Base-by-base conservation (phyloP, 2,797 vertebrate genomes). In the Acanthis flammea region DNA sequence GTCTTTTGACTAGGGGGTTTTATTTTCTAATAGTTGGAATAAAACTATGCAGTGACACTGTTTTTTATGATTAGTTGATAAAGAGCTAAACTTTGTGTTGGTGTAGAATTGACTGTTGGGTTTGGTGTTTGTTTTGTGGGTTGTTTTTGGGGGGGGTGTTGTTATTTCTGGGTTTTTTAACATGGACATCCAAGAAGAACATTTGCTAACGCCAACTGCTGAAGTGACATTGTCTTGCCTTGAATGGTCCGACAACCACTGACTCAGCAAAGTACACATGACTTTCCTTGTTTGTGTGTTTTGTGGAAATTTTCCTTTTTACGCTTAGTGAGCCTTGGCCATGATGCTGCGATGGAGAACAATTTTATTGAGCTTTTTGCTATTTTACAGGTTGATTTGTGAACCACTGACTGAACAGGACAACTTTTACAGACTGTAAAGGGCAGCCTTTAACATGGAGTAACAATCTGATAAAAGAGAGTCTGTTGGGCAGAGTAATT, bases 381-480 rank as follows among this genome's bases (percentile, higher is more conserved):
- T 37, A 31, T 88, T 95, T 96, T 88, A 73, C 62, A 62, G 39
- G 60, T 96, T 95, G 86, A 75, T 92, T 81, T 93, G 73, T 86
- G 76, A 95, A 62, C 60, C 71, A 78, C 80, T 92, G 86, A 70
- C 70, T 94, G 93, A 92, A 73, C 47, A 88, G 86, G 92, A 78
- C 62, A 80, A 75, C 54, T 86, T 92, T 88, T 94, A 84, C 66
- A 94, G 90, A 78, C 73, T 77, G 25, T 90, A 78, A 95, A 95
- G 71, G 51, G 53, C 62, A 88, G 62, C 71, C 73, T 75, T 91
- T 93, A 81, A 92, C 55, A 23, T 19, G 53, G 41, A 86, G 50
- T 91, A 94, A 68, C 65, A 93, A 21, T 88, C 73, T 83, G 58
- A 92, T 92, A 68, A 88, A 95, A 54, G 12, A 22, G 72, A 37